Evolutionary conservation across 2,888 invertebrate genomes (phyloP).

Genomic region (Volucella bombylans): DNA sequence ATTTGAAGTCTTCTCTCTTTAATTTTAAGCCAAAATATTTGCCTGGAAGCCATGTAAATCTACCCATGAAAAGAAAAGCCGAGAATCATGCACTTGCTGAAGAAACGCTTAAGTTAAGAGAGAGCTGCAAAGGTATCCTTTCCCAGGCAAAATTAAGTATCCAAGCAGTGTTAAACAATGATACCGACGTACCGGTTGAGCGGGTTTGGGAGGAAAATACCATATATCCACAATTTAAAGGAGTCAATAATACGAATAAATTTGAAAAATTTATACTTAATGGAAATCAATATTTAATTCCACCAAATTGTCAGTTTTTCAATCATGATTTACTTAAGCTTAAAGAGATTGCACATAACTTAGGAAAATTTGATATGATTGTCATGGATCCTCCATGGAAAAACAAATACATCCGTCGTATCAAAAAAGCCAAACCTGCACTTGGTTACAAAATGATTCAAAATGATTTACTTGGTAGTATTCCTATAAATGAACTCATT

Average conservation of each 20-base stretch:
- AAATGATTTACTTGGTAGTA: slow-evolving; percentile 87
- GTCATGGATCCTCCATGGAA: slow-evolving; percentile 98
- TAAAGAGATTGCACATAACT: slow-evolving; percentile 83
- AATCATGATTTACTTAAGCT: slow-evolving; percentile 87
- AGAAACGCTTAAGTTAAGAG: slow-evolving; percentile 16
- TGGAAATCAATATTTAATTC: slow-evolving; percentile 85
- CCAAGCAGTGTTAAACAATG: background rate
- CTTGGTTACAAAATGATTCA: slow-evolving; percentile 89
- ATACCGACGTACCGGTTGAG: slow-evolving; percentile 31
- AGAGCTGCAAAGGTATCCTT: slow-evolving; percentile 8
- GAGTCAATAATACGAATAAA: slow-evolving; percentile 84
- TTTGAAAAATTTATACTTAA: slow-evolving; percentile 84
- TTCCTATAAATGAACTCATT: slow-evolving; percentile 88
- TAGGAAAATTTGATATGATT: slow-evolving; percentile 88
- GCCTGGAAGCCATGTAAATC: background rate
- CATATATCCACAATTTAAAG: slow-evolving; percentile 82
- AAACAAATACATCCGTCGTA: slow-evolving; percentile 95
- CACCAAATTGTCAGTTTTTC: slow-evolving; percentile 86
- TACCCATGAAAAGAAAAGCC: slow-evolving; percentile 30
- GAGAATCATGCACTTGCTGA: background rate
- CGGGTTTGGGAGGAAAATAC: slow-evolving; percentile 78
- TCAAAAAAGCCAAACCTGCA: slow-evolving; percentile 85
- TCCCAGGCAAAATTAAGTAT: slow-evolving; percentile 10
- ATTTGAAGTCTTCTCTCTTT: slow-evolving; percentile 77
- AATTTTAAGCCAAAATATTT: slow-evolving; percentile 73